Conservation (phyloP, 2,113 vertebrate species). For the Lophius piscatorius region DNA sequence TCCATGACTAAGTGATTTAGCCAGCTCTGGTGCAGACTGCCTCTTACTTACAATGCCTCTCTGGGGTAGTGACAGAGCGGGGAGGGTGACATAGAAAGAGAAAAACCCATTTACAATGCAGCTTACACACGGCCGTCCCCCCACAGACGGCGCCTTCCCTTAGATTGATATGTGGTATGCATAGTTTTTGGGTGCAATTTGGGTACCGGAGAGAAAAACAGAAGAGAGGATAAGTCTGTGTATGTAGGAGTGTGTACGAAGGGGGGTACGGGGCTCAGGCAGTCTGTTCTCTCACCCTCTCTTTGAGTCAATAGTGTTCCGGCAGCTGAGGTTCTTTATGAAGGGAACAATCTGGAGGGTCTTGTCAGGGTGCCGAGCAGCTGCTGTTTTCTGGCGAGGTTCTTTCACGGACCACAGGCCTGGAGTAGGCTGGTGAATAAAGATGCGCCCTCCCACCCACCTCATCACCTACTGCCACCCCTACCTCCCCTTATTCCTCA, state of each 20-base stretch:
- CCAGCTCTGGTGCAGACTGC: conserved; percentile 62
- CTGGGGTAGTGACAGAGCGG: conserved; percentile 51
- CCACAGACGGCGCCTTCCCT: conserved; percentile 54
- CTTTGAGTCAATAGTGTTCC: conserved; percentile 77
- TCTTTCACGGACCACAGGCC: conserved; percentile 71
- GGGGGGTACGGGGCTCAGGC: conserved; percentile 38
- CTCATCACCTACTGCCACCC: conserved; percentile 13
- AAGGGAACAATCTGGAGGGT: conserved; percentile 78
- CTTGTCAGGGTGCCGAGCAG: conserved; percentile 80
- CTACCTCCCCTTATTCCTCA: conserved; percentile 38
- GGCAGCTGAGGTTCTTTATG: conserved; percentile 79
- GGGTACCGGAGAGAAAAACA: conserved; percentile 48
- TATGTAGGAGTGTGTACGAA: conserved; percentile 38
- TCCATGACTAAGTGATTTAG: conserved; percentile 80
- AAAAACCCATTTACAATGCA: conserved; percentile 60
- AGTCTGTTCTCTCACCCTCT: conserved; percentile 64
- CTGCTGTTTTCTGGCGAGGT: conserved; percentile 74
- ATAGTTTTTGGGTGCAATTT: conserved; percentile 67
- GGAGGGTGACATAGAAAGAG: conserved; percentile 56
- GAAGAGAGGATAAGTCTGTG: conserved; percentile 59
- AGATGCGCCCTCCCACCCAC: conserved; percentile 41
- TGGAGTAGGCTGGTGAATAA: conserved; percentile 68
- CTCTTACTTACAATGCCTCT: conserved; percentile 69
- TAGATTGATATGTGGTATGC: conserved; percentile 65
- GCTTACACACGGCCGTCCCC: conserved; percentile 53